Conservation (phyloP, 2,113 vertebrate species). For the Bos indicus region DNA sequence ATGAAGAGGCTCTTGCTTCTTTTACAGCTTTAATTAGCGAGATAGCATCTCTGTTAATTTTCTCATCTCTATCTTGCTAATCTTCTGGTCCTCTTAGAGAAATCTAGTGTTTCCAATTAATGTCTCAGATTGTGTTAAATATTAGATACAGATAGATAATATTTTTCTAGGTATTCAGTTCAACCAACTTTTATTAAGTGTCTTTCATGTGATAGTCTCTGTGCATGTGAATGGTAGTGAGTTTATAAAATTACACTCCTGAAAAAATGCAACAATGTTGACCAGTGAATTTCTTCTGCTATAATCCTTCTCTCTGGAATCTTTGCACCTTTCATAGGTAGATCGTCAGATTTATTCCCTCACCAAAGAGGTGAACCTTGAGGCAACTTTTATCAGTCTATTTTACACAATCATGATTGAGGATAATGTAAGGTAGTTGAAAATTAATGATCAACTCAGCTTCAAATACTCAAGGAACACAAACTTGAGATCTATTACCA, state of each 20-base stretch:
- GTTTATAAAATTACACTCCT: background rate
- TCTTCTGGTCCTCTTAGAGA: background rate
- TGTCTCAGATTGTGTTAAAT: background rate
- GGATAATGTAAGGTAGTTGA: constrained; percentile 50
- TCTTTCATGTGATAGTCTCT: background rate
- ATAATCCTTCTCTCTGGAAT: background rate
- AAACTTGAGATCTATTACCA: constrained; percentile 31
- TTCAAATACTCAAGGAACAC: constrained; percentile 52
- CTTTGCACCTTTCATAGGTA: background rate
- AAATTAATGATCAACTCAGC: constrained; percentile 64
- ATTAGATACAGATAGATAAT: background rate
- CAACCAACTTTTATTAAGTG: background rate
- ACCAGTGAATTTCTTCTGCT: background rate
- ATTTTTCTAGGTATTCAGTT: background rate
- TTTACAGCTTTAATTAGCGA: constrained; percentile 66
- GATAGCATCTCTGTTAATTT: constrained; percentile 60
- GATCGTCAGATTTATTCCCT: constrained; percentile 3
- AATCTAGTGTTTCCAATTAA: background rate
- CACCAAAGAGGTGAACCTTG: constrained; percentile 33
- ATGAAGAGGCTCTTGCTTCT: constrained; percentile 51
- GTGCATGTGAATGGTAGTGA: background rate
- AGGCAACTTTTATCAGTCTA: constrained; percentile 38
- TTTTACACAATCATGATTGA: constrained; percentile 48
- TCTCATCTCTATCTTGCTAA: constrained; percentile 54
- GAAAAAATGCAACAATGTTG: background rate